Evolutionary conservation across 92 coral and sea anemone species (phyloP), one percentile per base, ranked within the genome.

Genomic region (Phymanthus crucifer): DNA sequence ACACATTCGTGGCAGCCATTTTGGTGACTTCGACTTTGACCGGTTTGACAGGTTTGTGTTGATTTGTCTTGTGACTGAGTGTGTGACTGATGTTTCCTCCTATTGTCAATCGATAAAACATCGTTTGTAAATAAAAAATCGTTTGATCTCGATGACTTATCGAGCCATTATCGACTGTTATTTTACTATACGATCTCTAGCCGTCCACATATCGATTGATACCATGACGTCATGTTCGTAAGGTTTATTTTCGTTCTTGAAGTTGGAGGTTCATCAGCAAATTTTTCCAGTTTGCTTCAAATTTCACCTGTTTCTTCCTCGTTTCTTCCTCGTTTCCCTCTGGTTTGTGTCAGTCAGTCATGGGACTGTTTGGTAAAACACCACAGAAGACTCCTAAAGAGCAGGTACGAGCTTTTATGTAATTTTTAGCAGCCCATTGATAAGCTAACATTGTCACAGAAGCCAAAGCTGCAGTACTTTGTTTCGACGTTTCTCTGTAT

Each of bases 301-400:
- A 24, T 23, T 19, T 37, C 50, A 34, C 1, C 66, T n/a, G 38
- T 24, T 66, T 29, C 1, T 75, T 72, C 46, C 34, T 77, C 40
- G 33, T 61, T 27, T 61, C 13, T 29, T n/a, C n/a, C 17, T 8
- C 68, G 26, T 29, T 26, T 61, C 68, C 4, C n/a, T n/a, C n/a
- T n/a, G n/a, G n/a, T n/a, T n/a, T 61, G 32, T 61, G 68, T 61
- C 68, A 8, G 34, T 23, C 68, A 61, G 56, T 61, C 80, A 92
- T 92, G 97, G 97, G 97, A 66, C 83, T 92, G 71, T 92, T 92
- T 85, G 97, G 97, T 19, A 84, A 92, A 77, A 92, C 97, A 2
- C 97, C 97, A 26, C 85, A 92, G 81, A 78, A 84, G 77, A 81
- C 97, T 14, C 97, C 97, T 32, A 92, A 92, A 73, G 97, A 92